Conservation (phyloP, 2,113 vertebrate genomes). For the Melanocharis versteri region DNA sequence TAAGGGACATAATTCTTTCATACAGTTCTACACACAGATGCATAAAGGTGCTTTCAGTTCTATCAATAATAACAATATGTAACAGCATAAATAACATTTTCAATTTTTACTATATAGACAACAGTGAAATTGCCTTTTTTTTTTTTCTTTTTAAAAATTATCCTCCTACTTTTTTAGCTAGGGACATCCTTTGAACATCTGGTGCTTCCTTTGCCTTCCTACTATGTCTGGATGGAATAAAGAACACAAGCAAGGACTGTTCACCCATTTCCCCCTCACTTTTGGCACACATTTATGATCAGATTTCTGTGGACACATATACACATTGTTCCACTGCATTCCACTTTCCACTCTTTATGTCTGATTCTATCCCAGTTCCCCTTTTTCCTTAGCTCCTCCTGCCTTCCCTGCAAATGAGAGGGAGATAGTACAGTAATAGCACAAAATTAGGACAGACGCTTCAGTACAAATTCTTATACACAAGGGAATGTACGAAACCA, state of each 20-base stretch:
- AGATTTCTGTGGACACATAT: not conserved
- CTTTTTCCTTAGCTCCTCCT: not conserved
- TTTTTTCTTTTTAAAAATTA: not conserved
- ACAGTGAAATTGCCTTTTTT: not conserved
- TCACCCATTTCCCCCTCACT: not conserved
- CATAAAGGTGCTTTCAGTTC: not conserved
- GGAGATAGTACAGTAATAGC: not conserved
- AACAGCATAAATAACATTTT: not conserved
- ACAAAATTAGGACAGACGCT: not conserved
- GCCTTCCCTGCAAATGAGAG: not conserved
- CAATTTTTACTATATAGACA: not conserved
- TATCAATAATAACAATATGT: not conserved
- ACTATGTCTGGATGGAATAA: not conserved
- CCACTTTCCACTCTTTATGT: not conserved
- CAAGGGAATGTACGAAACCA: not conserved
- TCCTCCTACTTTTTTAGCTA: not conserved
- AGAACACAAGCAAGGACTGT: not conserved
- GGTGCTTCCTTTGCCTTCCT: not conserved
- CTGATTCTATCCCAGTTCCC: not conserved
- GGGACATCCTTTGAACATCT: not conserved
- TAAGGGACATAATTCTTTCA: not conserved
- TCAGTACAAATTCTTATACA: not conserved
- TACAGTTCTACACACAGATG: not conserved
- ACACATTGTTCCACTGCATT: accelerated
- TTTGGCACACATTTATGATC: not conserved